phyloP scores from a whole-genome alignment of 2,113 vertebrate species.

The Scomber japonicus region DNA sequence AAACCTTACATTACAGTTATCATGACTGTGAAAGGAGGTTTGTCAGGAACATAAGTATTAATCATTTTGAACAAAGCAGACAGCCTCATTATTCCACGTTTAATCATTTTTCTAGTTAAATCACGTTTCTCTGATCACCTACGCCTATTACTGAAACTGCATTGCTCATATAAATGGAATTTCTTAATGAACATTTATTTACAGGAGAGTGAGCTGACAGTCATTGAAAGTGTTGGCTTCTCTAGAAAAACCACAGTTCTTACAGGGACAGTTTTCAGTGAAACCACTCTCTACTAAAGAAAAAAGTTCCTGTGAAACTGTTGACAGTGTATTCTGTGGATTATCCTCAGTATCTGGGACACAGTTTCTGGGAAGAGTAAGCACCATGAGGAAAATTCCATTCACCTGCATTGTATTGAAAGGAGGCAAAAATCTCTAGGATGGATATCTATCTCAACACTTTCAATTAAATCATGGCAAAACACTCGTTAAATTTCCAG shows the following conservation, averaged over 20 bases:
- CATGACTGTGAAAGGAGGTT: no score
- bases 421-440: background rate
- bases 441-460: background rate
- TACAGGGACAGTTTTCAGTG: background rate
- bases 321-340: background rate
- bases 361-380: background rate
- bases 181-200: no score
- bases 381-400: background rate
- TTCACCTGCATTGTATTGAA: background rate
- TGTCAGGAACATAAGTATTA: no score
- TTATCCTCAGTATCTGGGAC: background rate
- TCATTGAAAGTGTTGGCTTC: background rate
- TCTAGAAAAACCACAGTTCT: constrained; percentile 3
- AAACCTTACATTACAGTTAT: no score
- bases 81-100: no score
- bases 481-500: no score
- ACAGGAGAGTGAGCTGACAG: constrained; percentile 3
- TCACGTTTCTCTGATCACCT: no score
- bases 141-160: background rate
- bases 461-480: no score
- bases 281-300: background rate
- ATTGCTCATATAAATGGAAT: no score
- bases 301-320: background rate
- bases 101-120: no score
- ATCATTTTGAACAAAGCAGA: no score